Base-by-base conservation (phyloP, 1,140 invertebrate species). In the Cardiocondyla obscurior region DNA sequence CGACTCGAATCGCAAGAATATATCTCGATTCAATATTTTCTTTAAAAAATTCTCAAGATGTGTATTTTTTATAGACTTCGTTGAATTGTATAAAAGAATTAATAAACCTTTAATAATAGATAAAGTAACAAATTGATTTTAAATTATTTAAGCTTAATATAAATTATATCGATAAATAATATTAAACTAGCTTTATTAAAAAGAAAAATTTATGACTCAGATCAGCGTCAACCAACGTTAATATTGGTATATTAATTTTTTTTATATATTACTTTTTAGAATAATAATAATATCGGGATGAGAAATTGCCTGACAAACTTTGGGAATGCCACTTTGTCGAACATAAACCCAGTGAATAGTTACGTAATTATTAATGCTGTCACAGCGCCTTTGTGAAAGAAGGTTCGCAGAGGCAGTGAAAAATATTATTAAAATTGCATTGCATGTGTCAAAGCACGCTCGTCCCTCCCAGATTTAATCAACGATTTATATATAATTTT, bases 231-330 rank as follows among this genome's bases (percentile, higher is more conserved):
- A 89, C 77, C 73, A 72, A 87, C 85, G 83, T 74, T 49, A n/a
- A n/a, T 57, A 57, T 58, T 19, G n/a, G n/a, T 42, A 42, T 42
- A n/a, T 42, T 46, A 16, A 46, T 14, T 22, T 22, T n/a, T 39
- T 74, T 57, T 53, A 67, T 83, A 46, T 76, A 57, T 69, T 82
- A 62, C 64, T 39, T 39, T 72, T 69, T 19, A 7, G 36, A 1
- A 81, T 62, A 42, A 85, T 70, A 69, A 90, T 30, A 8, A 44
- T 7, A 83, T 77, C 70, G 57, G 25, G 39, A 64, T 90, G 81
- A 84, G 58, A 87, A 90, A 85, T 84, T 88, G 84, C 86, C 83
- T 70, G 84, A 90, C 67, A 79, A 90, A 91, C 72, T 82, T 83
- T 65, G 51, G 85, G 85, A 85, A 84, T 85, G 83, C 77, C 88